These are phyloP conservation scores for Ammodytes dubius DNA, from an alignment of 2,113 vertebrate species.

Conservation along the genomic window DNA sequence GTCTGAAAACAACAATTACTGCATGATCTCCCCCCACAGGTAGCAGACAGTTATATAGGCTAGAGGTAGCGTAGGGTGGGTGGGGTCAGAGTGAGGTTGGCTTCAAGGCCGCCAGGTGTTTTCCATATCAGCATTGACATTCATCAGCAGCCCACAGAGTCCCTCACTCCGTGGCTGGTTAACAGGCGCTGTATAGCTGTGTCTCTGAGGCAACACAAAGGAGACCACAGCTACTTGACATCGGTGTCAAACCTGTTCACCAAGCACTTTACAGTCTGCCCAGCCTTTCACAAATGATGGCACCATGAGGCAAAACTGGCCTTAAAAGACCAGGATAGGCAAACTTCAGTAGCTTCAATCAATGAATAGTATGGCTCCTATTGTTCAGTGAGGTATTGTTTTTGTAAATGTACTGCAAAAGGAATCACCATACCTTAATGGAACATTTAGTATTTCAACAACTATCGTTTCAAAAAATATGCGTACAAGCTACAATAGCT, in stretches of 20 bases:
- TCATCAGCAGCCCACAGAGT: constrained; percentile 62
- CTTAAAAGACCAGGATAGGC: not conserved
- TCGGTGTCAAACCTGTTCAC: not conserved
- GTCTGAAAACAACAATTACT: constrained; percentile 58
- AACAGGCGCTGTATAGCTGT: constrained; percentile 29
- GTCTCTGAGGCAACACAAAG: constrained; percentile 50
- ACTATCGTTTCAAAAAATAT: no score
- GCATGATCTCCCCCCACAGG: constrained; percentile 35
- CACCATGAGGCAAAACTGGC: not conserved
- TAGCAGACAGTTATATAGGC: constrained; percentile 2
- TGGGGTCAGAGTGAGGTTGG: constrained; percentile 52
- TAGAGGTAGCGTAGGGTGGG: constrained; percentile 30
- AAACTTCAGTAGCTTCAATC: no score
- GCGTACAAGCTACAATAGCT: no score
- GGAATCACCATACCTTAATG: no score
- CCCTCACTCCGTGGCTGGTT: constrained; percentile 22
- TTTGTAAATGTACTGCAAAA: not conserved
- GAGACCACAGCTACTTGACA: constrained; percentile 42
- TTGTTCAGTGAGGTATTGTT: not conserved
- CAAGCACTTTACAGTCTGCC: not conserved
- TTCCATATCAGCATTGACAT: constrained; percentile 72
- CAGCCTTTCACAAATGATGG: not conserved
- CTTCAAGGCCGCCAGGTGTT: constrained; percentile 77
- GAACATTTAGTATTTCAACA: no score
- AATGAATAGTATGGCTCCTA: not conserved